Conservation (phyloP, 2,888 invertebrate genomes). For the Parnassius mnemosyne region DNA sequence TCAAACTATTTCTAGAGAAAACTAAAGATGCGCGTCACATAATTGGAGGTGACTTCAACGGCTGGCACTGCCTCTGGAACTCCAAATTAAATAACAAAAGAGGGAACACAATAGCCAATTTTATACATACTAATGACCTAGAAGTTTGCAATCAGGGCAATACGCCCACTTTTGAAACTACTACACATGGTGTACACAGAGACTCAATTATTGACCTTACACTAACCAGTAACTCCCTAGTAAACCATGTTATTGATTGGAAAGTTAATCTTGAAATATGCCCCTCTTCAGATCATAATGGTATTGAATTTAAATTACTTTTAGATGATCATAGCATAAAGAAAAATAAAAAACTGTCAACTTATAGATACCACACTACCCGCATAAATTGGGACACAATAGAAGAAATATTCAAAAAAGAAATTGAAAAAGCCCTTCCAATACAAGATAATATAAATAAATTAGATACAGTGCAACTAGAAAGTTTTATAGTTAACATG, state of each 20-base stretch:
- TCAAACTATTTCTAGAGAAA: background rate
- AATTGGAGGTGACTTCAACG: slow-evolving; percentile 2
- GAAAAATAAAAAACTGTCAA: background rate
- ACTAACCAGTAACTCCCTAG: background rate
- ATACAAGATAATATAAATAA: background rate
- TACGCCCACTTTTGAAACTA: slow-evolving; percentile 4
- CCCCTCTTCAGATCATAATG: background rate
- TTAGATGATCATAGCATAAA: background rate
- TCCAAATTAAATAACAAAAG: slow-evolving; percentile 1
- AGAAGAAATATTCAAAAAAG: background rate
- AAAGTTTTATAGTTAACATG: background rate
- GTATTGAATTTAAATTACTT: background rate
- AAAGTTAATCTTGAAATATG: background rate
- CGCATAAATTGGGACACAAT: slow-evolving; percentile 1
- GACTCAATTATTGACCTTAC: slow-evolving; percentile 7
- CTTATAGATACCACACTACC: background rate
- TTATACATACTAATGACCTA: background rate
- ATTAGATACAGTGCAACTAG: background rate
- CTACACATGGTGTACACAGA: background rate
- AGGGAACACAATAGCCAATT: background rate
- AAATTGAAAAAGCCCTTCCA: background rate
- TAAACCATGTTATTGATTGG: background rate
- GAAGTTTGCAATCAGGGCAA: background rate
- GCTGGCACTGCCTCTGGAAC: background rate
- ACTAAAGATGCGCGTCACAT: background rate